Base-by-base conservation (phyloP, 92 coral and sea anemone species). In the Palythoa grandis region DNA sequence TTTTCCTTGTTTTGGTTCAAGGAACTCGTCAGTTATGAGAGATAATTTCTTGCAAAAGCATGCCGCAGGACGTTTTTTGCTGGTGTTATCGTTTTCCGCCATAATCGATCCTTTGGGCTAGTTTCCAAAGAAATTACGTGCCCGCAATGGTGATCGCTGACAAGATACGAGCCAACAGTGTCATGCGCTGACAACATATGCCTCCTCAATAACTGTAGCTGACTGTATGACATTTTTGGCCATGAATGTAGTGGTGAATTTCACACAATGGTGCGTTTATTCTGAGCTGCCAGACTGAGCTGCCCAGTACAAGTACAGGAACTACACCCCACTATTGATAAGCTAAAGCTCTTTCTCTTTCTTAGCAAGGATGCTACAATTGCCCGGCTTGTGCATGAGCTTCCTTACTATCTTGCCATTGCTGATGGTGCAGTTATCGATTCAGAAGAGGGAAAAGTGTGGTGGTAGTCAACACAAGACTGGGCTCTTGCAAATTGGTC, bases 401-500 rank as follows among this genome's bases (percentile, higher is more conserved):
- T 86, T 76, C 89, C 89, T 73, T 43, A 52, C 77, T 77, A 86
- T 67, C 72, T 87, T 52, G 82, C 63, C 60, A 79, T 54, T 87
- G 86, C 86, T 70, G 86, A 87, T 71, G 90, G 82, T 56, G 61
- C 53, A 70, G n/a, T 16, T 16, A n/a, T 87, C 37, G 82, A 78
- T 70, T 29, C 85, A 19, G 82, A 87, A 87, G 86, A 78, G 65
- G 88, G 57, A 50, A 88, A 83, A 52, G 88, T 83, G 52, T 50
- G 58, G 78, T 76, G 88, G 88, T 74, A 78, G 91, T 37, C 83
- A 40, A 16, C 54, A 52, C 57, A 72, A 2, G 88, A 76, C 74
- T 17, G 22, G 39, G 47, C 77, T 63, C 77, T 82, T 40, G 84
- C 88, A 39, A 88, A 76, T 53, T 88, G 88, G 85, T 82, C 91